Evolutionary conservation across 2,888 invertebrate genomes (phyloP), one percentile per base, ranked within the genome.

Genomic region (Pinctada fucata): DNA sequence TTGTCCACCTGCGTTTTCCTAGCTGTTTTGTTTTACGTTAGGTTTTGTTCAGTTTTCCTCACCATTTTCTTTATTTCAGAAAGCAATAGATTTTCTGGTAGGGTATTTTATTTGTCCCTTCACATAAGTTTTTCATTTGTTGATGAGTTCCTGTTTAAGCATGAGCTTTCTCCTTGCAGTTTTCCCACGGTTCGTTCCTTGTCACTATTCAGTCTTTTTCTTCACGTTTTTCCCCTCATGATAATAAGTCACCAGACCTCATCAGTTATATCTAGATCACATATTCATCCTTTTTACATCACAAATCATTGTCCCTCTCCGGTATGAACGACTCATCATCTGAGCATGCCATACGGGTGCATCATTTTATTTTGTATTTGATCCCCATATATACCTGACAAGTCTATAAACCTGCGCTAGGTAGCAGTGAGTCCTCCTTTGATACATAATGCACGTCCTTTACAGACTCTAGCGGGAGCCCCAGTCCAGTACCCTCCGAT

Each of bases 391-490:
- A 31, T 31, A 31, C 31, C 31, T 31, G 31, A 31, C 31, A 31
- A 31, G 31, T 31, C 31, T 31, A 31, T 31, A 31, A 31, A 31
- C 31, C 31, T 31, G 31, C 31, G 31, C 31, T 31, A 31, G 31
- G 31, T 31, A 31, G 31, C 31, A 31, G 31, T 31, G 31, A 31
- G 31, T 31, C 31, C 31, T 63, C 51, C 31, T 47, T 63, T 50
- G 3, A 31, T 45, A 10, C 45, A 31, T 48, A 31, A 51, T 75
- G 79, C 75, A 76, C 77, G 75, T 83, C 83, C 83, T 82, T 90
- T 90, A 80, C 89, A 90, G 90, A 90, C 86, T 89, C 90, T 81
- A 88, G 88, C 82, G 89, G 89, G 75, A 89, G 87, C 83, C 87
- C 89, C 69, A 90, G 90, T 80, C 89, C 90, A 52, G 87, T 90